phyloP scores from a whole-genome alignment of 2,113 vertebrate species.

The Anser cygnoides region DNA sequence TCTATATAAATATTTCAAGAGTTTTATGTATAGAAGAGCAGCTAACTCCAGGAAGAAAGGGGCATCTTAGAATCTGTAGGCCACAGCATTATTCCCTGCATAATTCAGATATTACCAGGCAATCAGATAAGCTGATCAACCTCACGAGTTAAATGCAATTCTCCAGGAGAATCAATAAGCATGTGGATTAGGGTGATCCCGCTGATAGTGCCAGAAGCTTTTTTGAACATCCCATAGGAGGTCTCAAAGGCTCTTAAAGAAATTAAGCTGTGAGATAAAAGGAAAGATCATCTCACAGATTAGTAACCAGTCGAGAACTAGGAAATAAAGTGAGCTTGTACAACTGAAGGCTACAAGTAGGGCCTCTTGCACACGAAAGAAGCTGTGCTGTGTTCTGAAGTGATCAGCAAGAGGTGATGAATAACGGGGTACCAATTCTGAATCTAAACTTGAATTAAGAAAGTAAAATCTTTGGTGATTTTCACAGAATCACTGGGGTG shows the following conservation, averaged over 20 bases:
- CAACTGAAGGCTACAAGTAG: background rate
- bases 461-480: background rate
- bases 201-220: background rate
- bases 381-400: background rate
- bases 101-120: background rate
- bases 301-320: background rate
- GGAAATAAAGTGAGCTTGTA: background rate
- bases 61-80: background rate
- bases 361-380: background rate
- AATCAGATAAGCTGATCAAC: background rate
- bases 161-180: slow-evolving; percentile 10
- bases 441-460: background rate
- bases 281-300: background rate
- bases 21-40: background rate
- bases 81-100: background rate
- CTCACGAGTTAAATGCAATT: background rate
- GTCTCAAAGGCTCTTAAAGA: slow-evolving; percentile 17
- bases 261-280: slow-evolving; percentile 19
- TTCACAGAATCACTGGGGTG: background rate
- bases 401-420: background rate
- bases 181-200: slow-evolving; percentile 32
- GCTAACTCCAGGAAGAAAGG: background rate
- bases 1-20: background rate
- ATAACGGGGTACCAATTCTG: background rate
- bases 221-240: background rate